Evolutionary conservation across 92 coral and sea anemone species (phyloP).

Genomic region (Galaxea fascicularis): DNA sequence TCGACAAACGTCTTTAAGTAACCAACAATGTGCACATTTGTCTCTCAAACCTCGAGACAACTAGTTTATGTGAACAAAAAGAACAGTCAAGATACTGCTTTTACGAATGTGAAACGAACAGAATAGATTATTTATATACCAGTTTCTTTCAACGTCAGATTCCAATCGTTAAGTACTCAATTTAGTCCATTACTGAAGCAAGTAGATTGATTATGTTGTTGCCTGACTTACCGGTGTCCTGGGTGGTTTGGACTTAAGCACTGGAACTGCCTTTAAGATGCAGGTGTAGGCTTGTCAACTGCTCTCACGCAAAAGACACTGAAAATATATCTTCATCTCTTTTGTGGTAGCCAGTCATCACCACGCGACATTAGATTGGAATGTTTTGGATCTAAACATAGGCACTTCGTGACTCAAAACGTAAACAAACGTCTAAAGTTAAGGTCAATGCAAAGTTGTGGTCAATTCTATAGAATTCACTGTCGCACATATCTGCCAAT

Average conservation of each 20-base stretch:
- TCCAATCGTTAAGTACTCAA: neutral
- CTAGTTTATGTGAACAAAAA: neutral
- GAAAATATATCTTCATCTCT: neutral
- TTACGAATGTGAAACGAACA: too few relatives aligned
- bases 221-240: neutral
- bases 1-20: neutral
- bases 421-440: too few relatives aligned
- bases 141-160: neutral
- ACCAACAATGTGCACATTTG: neutral
- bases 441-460: too few relatives aligned
- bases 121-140: neutral
- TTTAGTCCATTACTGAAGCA: neutral
- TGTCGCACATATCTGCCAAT: too few relatives aligned
- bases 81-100: neutral
- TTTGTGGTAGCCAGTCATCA: neutral
- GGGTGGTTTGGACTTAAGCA: conserved; percentile 12
- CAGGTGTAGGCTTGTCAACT: neutral
- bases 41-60: neutral
- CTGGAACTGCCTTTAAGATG: neutral
- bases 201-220: neutral
- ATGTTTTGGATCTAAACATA: too few relatives aligned
- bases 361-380: neutral
- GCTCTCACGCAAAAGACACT: neutral
- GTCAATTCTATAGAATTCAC: too few relatives aligned
- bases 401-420: too few relatives aligned